Percentiles rank a stretch among this genome's conserved stretches.
Evolutionary conservation across 2,113 vertebrate genomes (phyloP).

Genomic region (Ondatra zibethicus): DNA sequence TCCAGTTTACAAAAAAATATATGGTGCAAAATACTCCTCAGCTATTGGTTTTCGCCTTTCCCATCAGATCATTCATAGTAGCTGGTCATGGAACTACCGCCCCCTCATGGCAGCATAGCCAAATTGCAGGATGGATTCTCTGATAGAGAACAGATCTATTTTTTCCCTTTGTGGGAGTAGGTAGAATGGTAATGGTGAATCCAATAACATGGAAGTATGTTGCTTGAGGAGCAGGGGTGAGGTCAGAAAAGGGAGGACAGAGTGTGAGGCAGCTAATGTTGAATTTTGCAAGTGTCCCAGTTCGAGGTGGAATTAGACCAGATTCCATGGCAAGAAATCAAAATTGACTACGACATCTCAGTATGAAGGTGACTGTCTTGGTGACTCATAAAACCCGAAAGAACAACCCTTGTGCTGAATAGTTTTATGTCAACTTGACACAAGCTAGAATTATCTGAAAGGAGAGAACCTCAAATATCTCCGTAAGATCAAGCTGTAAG

Average conservation of each 20-base stretch:
- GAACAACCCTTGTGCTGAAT: not conserved
- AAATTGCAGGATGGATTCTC: slow-evolving; percentile 65
- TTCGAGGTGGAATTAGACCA: not conserved
- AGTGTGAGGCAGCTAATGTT: not conserved
- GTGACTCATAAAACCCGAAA: slow-evolving; percentile 50
- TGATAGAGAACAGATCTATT: not conserved
- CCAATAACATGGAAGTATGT: not conserved
- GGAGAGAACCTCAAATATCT: not conserved
- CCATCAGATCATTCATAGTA: not conserved
- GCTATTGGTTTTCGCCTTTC: not conserved
- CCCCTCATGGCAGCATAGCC: slow-evolving; percentile 36
- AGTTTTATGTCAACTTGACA: not conserved
- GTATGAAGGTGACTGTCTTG: slow-evolving; percentile 41
- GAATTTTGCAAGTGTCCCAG: not conserved
- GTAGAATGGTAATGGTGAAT: not conserved
- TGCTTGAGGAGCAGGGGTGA: not conserved
- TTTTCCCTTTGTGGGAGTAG: not conserved
- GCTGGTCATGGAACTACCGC: not conserved
- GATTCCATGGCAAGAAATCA: not conserved
- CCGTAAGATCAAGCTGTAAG: not conserved
- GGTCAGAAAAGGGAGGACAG: not conserved
- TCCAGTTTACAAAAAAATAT: not conserved
- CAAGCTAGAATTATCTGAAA: not conserved
- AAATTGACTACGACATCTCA: slow-evolving; percentile 16
- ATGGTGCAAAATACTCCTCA: not conserved